These are phyloP conservation scores for Choloepus hoffmanni DNA, from an alignment of 2,113 vertebrate species.

Conservation along the genomic window DNA sequence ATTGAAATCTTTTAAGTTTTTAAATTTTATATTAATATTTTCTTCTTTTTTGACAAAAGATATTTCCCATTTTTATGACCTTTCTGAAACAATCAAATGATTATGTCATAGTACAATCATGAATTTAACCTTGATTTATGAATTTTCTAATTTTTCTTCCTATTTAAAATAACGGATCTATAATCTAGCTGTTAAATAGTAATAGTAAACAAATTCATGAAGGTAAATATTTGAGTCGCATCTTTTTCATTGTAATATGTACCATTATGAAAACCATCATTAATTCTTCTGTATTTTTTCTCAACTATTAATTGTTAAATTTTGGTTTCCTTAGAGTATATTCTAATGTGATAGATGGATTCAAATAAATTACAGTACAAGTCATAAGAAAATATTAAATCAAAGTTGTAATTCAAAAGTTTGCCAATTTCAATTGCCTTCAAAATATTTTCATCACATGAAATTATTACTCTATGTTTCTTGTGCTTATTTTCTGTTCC, in stretches of 20 bases:
- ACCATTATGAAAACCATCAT: background rate
- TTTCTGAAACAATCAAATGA: background rate
- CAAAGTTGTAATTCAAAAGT: background rate
- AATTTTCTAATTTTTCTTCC: background rate
- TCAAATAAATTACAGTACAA: background rate
- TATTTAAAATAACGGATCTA: background rate
- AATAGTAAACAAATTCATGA: background rate
- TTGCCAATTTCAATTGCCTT: background rate
- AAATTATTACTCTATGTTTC: background rate
- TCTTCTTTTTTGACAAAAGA: background rate
- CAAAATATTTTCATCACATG: background rate
- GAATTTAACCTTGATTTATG: background rate
- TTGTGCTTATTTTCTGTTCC: slow-evolving; percentile 18
- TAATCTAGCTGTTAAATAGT: background rate
- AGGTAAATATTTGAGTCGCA: background rate
- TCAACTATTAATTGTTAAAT: background rate
- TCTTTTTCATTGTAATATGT: background rate
- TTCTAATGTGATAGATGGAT: background rate
- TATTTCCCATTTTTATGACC: background rate
- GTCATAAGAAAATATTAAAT: background rate
- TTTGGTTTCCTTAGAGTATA: background rate
- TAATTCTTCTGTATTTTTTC: background rate
- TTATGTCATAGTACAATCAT: background rate
- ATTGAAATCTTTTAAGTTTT: background rate
- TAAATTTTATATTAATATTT: background rate